These are phyloP conservation scores for Atlantisia rogersi DNA, from an alignment of 2,113 vertebrate species.

Conservation along the genomic window DNA sequence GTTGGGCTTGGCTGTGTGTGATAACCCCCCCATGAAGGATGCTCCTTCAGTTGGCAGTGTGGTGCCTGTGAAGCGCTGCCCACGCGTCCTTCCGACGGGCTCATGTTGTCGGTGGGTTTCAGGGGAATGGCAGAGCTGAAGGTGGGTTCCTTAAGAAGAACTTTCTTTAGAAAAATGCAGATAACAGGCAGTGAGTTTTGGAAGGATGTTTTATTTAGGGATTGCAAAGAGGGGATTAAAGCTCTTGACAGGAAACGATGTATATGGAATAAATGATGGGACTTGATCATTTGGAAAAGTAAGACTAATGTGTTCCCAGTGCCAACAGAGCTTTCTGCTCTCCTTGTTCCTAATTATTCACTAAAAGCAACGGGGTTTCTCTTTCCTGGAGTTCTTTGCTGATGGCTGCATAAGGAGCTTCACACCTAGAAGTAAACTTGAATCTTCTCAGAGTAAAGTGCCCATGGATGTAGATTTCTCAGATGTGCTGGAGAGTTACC, in stretches of 20 bases:
- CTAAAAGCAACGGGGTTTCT: neutral
- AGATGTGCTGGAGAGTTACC: neutral
- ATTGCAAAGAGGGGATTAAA: constrained; percentile 15
- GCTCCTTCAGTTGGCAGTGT: accelerated
- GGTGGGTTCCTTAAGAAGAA: neutral
- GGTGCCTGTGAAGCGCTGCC: neutral
- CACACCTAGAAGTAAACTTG: neutral
- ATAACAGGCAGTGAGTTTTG: neutral
- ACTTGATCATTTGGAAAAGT: neutral
- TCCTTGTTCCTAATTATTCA: neutral
- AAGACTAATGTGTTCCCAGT: neutral
- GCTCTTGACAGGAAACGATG: neutral
- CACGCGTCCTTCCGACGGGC: neutral
- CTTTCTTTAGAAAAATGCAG: constrained; percentile 20
- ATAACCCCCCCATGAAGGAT: neutral
- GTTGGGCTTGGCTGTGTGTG: neutral
- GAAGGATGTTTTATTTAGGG: constrained; percentile 27
- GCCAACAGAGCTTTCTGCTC: neutral
- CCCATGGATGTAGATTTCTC: neutral
- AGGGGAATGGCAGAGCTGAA: neutral
- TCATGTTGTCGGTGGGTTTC: neutral
- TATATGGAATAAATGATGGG: neutral
- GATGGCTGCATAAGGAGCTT: neutral
- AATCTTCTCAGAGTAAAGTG: neutral
- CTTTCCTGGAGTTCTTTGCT: neutral